A percentile compares a stretch with the other conserved stretches of the same genome.
Conservation (phyloP, 2,113 vertebrate genomes). For the Hyperopisus bebe region DNA sequence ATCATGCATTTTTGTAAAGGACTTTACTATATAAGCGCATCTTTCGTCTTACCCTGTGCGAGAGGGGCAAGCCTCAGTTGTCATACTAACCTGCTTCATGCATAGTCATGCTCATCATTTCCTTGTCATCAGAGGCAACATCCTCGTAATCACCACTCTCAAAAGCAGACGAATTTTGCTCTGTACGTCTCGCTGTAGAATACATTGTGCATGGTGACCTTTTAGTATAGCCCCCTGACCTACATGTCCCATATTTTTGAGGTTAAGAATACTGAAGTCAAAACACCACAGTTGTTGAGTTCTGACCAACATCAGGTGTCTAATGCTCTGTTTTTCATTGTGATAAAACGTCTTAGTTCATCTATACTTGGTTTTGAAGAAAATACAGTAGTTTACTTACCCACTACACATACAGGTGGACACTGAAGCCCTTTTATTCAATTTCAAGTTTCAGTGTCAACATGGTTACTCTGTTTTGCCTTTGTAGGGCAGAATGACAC, state of each 20-base stretch:
- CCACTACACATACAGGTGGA: neutral
- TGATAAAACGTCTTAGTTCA: neutral
- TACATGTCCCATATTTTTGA: neutral
- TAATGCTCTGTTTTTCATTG: neutral
- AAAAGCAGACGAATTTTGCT: constrained; percentile 4
- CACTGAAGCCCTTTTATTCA: neutral
- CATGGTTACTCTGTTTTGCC: neutral
- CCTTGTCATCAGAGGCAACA: constrained; percentile 14
- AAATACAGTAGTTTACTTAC: neutral
- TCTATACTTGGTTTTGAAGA: neutral
- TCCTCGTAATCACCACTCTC: constrained; percentile 45
- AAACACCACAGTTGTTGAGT: neutral
- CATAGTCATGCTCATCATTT: constrained; percentile 6
- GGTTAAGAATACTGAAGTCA: neutral
- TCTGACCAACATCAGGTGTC: neutral
- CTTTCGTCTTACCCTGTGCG: neutral
- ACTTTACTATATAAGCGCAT: neutral
- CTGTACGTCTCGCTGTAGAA: constrained; percentile 19
- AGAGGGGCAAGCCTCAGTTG: neutral
- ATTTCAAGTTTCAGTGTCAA: neutral
- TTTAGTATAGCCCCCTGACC: neutral
- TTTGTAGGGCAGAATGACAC: neutral
- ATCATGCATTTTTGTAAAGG: neutral
- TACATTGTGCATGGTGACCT: neutral
- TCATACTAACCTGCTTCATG: neutral